Percentiles rank a stretch among this genome's conserved stretches.
Conservation (phyloP, 1,140 invertebrate species). For the Aphaenogaster rudis region DNA sequence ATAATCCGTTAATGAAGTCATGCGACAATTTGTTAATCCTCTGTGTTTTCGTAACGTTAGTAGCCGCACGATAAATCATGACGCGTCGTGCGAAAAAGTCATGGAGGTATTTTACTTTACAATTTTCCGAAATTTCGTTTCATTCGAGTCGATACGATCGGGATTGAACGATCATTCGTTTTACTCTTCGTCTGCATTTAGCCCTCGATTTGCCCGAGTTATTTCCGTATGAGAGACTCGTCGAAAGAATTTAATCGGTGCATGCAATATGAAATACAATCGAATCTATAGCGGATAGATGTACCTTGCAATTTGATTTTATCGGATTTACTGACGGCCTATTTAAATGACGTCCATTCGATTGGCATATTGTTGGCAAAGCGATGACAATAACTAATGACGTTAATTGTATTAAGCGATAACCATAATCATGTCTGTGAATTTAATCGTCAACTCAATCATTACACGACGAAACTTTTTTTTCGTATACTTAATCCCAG, state of each 20-base stretch:
- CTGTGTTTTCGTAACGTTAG: neutral
- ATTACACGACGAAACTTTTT: conserved; percentile 5
- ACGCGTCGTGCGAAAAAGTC: neutral
- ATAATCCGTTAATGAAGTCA: neutral
- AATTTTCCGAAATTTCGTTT: neutral
- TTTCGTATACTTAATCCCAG: neutral
- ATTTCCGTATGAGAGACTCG: neutral
- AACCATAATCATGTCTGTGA: neutral
- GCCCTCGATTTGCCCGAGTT: neutral
- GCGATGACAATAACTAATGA: neutral
- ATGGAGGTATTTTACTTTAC: neutral
- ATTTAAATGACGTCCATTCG: neutral
- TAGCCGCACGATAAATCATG: neutral
- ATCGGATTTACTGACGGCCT: neutral
- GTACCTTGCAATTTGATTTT: conserved; percentile 1
- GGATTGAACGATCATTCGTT: neutral
- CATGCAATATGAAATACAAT: neutral
- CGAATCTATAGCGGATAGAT: neutral
- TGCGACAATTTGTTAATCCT: neutral
- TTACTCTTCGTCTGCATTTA: neutral
- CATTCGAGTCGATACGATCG: neutral
- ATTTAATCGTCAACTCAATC: neutral
- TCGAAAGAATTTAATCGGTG: conserved; percentile 26
- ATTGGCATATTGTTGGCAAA: conserved; percentile 9
- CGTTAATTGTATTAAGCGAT: neutral